Percentiles rank a stretch among this genome's conserved stretches.
Conservation (phyloP, 2,113 vertebrate species). For the Pardalotus punctatus region DNA sequence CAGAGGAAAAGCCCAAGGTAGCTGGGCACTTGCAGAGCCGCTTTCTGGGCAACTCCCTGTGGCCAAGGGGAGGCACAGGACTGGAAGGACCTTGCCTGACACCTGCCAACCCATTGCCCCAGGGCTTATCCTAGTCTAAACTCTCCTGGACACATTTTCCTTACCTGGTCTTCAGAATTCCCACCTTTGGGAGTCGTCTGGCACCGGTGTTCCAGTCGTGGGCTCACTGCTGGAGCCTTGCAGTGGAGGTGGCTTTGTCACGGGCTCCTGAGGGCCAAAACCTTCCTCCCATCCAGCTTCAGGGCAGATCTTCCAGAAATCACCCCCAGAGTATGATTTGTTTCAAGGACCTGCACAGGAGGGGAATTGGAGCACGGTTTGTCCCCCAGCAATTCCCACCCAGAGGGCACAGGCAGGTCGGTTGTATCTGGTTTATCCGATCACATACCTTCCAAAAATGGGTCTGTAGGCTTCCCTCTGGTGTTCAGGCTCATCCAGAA, state of each 20-base stretch:
- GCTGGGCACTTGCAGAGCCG: background rate
- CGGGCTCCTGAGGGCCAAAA: background rate
- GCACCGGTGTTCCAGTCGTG: accelerated
- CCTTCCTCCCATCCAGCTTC: background rate
- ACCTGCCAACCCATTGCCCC: background rate
- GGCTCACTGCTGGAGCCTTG: background rate
- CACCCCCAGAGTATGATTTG: background rate
- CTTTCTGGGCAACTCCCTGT: background rate
- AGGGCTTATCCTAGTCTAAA: background rate
- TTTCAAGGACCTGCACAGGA: background rate
- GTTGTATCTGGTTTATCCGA: background rate
- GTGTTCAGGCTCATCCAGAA: background rate
- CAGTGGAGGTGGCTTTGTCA: background rate
- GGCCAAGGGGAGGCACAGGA: background rate
- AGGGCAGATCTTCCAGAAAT: background rate
- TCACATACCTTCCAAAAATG: background rate
- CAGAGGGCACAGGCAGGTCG: accelerated
- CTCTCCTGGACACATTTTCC: background rate
- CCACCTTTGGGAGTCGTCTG: accelerated
- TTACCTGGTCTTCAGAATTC: background rate
- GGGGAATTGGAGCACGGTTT: background rate
- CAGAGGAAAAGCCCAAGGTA: background rate
- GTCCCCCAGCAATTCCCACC: background rate
- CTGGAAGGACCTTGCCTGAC: background rate
- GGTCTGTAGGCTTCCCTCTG: background rate